Percentiles rank a stretch among this genome's conserved stretches.
These are phyloP conservation scores for Helleia helle DNA, from an alignment of 2,888 invertebrate species.

Conservation along the genomic window DNA sequence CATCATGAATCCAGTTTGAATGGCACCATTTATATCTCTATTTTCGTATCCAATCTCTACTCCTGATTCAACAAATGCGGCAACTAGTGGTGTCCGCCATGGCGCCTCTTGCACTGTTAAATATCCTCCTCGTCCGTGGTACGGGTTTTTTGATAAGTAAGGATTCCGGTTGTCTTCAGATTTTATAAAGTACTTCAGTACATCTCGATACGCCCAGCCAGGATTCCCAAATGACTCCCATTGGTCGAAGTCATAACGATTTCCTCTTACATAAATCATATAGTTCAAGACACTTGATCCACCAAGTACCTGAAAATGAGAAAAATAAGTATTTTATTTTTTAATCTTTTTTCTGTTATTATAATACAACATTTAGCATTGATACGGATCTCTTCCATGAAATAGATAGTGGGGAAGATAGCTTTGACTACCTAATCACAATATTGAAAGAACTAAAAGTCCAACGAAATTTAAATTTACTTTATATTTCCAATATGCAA, in stretches of 20 bases:
- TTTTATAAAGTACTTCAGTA: constrained; percentile 90
- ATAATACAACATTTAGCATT: no score
- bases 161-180: constrained; percentile 92
- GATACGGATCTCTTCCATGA: no score
- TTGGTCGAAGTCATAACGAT: constrained; percentile 86
- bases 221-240: constrained; percentile 91
- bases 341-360: no score
- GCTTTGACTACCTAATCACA: no score
- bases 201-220: constrained; percentile 91
- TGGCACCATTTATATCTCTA: constrained; percentile 86
- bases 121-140: constrained; percentile 83
- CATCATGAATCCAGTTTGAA: constrained; percentile 87
- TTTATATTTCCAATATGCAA: no score
- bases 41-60: constrained; percentile 88
- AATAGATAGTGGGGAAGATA: no score
- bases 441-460: no score
- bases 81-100: constrained; percentile 86
- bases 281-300: constrained; percentile 91
- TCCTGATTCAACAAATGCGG: constrained; percentile 88
- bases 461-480: no score
- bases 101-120: constrained; percentile 88
- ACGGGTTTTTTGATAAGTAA: constrained; percentile 79
- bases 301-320: constrained; percentile 79
- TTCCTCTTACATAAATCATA: constrained; percentile 93
- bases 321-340: background rate